Conservation (phyloP, 2,113 vertebrate species). For the Elanoides forficatus region DNA sequence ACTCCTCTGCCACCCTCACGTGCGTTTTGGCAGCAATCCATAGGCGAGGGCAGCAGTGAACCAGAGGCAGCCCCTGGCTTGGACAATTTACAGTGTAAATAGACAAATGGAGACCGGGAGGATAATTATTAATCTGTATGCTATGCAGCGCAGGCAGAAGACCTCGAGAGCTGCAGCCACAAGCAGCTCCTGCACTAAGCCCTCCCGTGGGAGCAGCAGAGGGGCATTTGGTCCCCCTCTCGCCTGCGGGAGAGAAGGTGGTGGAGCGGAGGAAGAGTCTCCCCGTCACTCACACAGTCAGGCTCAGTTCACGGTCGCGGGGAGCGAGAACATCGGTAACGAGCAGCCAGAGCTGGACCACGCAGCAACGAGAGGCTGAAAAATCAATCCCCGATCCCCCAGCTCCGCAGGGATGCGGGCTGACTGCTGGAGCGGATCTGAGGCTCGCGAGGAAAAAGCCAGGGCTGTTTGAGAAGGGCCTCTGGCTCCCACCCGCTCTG, state of each 20-base stretch:
- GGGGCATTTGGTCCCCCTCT: background rate
- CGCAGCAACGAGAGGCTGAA: background rate
- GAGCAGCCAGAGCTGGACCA: background rate
- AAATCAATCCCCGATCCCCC: background rate
- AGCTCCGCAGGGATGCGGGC: background rate
- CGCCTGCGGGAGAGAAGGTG: too few species aligned
- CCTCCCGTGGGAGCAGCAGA: background rate
- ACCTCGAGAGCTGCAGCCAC: background rate
- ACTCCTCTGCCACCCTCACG: too few species aligned
- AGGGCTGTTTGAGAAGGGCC: background rate
- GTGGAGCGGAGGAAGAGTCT: background rate
- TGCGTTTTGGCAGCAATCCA: background rate
- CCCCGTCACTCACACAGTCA: background rate
- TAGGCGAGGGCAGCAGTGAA: background rate
- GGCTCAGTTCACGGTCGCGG: too few species aligned
- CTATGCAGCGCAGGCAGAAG: background rate
- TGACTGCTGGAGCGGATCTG: fast-evolving
- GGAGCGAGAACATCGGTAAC: fast-evolving
- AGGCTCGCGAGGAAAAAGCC: background rate
- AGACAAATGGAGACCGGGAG: fast-evolving
- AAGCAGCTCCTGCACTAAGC: background rate
- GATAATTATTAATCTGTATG: background rate
- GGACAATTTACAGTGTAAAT: too few species aligned
- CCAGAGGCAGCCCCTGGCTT: background rate
- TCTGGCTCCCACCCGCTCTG: too few species aligned